These are phyloP conservation scores for Philonicus albiceps DNA, from an alignment of 2,888 invertebrate genomes.

Conservation along the genomic window DNA sequence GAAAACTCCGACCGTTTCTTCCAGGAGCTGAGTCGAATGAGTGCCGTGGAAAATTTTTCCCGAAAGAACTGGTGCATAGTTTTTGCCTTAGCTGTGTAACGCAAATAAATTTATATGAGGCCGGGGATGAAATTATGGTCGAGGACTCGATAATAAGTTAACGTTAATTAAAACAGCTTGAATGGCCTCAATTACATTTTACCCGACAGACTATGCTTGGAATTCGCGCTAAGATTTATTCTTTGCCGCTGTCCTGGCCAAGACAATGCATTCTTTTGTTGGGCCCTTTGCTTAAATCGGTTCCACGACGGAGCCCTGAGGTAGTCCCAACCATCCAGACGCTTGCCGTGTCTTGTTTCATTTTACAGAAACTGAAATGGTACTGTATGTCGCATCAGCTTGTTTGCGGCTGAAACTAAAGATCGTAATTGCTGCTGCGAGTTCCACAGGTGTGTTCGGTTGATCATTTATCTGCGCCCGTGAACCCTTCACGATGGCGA, in stretches of 20 bases:
- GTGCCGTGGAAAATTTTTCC: background rate
- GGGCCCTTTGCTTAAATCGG: constrained; percentile 28
- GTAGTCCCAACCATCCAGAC: background rate
- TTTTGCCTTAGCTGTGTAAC: background rate
- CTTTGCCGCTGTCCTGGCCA: constrained; percentile 24
- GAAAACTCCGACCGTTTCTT: background rate
- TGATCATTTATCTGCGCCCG: constrained; percentile 1
- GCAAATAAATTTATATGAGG: constrained; percentile 45
- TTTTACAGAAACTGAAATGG: constrained; percentile 38
- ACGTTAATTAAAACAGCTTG: constrained; percentile 48
- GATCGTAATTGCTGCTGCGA: constrained; percentile 43
- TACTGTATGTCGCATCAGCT: constrained; percentile 39
- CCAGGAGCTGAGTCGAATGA: background rate
- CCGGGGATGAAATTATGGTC: constrained; percentile 44
- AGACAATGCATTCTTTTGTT: constrained; percentile 44
- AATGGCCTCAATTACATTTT: constrained; percentile 48
- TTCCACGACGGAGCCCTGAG: background rate
- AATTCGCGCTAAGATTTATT: constrained; percentile 48
- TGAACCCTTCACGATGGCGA: background rate
- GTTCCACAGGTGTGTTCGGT: constrained; percentile 40
- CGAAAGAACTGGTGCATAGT: background rate
- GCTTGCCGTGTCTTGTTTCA: constrained; percentile 22
- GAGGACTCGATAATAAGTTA: constrained; percentile 45
- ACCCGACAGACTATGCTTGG: constrained; percentile 45
- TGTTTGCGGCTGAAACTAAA: constrained; percentile 40